Conservation (phyloP, 1,140 invertebrate species). For the Halictus rubicundus region DNA sequence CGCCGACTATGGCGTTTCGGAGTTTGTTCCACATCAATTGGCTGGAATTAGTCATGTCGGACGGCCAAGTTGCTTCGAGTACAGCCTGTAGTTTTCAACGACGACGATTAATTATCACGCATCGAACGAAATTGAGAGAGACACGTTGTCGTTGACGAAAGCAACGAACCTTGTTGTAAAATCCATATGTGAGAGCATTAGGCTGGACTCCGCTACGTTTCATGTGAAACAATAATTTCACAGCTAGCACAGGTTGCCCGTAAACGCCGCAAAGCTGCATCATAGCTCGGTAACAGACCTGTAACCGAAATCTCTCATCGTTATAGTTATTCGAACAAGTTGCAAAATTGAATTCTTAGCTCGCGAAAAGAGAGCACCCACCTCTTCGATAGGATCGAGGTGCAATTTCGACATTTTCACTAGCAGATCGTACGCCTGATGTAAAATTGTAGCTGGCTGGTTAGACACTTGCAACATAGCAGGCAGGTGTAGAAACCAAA, state of each 20-base stretch:
- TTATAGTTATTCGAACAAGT: not conserved
- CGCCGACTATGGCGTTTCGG: conserved; percentile 94
- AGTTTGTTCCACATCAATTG: conserved; percentile 96
- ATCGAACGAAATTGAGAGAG: conserved; percentile 17
- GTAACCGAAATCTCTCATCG: conserved; percentile 32
- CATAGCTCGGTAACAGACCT: conserved; percentile 98
- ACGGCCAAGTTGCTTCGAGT: conserved; percentile 96
- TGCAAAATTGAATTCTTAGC: not conserved
- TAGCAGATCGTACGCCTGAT: conserved; percentile 92
- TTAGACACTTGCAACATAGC: conserved; percentile 80
- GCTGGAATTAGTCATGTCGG: conserved; percentile 89
- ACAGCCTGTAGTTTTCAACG: conserved; percentile 83
- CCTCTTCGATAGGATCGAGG: conserved; percentile 94
- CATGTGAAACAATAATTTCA: conserved; percentile 97
- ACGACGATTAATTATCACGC: not conserved
- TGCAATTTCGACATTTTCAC: conserved; percentile 89
- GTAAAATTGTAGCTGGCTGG: conserved; percentile 89
- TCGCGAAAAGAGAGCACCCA: conserved; percentile 69
- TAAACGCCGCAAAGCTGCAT: conserved; percentile 99
- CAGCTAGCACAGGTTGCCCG: conserved; percentile 95
- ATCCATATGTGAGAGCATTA: conserved; percentile 98
- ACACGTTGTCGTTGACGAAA: not conserved
- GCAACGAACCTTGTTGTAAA: conserved; percentile 77
- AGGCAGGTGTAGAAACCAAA: conserved; percentile 97
- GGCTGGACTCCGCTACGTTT: conserved; percentile 95